phyloP scores from a whole-genome alignment of 2,888 invertebrate species.

The Actias luna region DNA sequence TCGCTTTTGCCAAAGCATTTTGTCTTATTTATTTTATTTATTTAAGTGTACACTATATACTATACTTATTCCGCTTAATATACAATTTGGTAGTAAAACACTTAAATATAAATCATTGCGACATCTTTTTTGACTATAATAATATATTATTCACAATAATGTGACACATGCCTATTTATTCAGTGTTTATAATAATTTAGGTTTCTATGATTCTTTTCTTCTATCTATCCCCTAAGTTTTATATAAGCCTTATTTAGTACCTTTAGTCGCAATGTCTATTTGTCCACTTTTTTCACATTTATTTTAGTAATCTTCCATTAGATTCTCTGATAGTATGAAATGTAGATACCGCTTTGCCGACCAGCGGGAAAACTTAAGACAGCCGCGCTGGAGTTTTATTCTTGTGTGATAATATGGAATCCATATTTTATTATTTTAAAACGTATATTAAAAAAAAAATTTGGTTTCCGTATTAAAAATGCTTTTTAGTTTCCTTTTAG shows the following conservation, averaged over 20 bases:
- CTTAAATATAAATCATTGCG: conserved; percentile 4
- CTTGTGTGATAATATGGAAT: conserved; percentile 41
- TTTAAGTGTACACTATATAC: conserved; percentile 38
- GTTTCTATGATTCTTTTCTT: not conserved
- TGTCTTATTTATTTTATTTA: conserved; percentile 50
- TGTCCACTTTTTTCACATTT: conserved; percentile 36
- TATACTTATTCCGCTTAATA: not conserved
- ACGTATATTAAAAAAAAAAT: not conserved
- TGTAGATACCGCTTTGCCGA: conserved; percentile 68
- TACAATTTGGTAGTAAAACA: not conserved
- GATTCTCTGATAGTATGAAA: conserved; percentile 47
- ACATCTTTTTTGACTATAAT: not conserved
- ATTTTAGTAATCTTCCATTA: conserved; percentile 38
- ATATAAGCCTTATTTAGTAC: conserved; percentile 15
- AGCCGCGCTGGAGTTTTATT: conserved; percentile 58
- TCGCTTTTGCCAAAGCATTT: conserved; percentile 79
- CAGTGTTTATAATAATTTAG: not conserved
- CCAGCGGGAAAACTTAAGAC: conserved; percentile 55
- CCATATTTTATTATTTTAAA: conserved; percentile 5
- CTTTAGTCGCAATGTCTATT: conserved; percentile 34
- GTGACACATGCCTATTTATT: not conserved
- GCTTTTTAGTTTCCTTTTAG: conserved; percentile 64
- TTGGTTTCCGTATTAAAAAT: conserved; percentile 44
- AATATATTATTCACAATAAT: not conserved
- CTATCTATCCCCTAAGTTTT: conserved; percentile 18